Conservation (phyloP, 30 jellyfish, hydroid and myxozoan species). For the Chironex yamaguchii region DNA sequence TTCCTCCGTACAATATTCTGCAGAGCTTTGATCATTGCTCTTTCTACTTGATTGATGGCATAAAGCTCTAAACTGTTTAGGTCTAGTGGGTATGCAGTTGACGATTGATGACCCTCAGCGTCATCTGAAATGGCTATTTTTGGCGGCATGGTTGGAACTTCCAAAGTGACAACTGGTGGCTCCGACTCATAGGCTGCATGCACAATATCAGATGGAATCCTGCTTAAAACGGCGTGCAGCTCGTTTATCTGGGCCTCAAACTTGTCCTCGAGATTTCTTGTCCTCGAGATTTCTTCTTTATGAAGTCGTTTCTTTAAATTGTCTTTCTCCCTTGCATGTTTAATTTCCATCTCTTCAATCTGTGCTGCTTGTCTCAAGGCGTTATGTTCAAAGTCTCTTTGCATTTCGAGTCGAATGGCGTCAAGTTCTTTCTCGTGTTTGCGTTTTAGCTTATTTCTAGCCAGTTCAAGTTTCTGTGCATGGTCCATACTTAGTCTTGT, state of each 20-base stretch:
- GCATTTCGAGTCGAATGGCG: slow-evolving; percentile 64
- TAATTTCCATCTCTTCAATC: slow-evolving; percentile 51
- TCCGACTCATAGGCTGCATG: not conserved
- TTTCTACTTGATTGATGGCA: too few species aligned
- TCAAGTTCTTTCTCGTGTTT: slow-evolving; percentile 65
- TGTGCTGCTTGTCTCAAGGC: slow-evolving; percentile 66
- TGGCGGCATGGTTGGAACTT: too few species aligned
- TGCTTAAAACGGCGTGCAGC: not conserved
- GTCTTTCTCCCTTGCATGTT: slow-evolving; percentile 31
- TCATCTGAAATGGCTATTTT: too few species aligned
- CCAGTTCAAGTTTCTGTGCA: slow-evolving; percentile 63
- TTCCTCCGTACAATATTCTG: too few species aligned
- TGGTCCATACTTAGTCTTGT: slow-evolving; percentile 60
- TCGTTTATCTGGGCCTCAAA: not conserved
- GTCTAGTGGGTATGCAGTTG: too few species aligned
- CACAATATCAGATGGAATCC: not conserved
- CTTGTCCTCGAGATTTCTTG: slow-evolving; percentile 17
- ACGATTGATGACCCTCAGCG: too few species aligned
- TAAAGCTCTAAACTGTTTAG: too few species aligned
- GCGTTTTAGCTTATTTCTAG: not conserved
- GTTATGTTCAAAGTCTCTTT: slow-evolving; percentile 47
- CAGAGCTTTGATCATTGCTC: too few species aligned
- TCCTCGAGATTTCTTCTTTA: slow-evolving; percentile 21
- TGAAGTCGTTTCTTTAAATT: not conserved
- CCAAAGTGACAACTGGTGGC: too few species aligned